These are phyloP conservation scores for Athripsodes cinereus DNA, from an alignment of 2,888 invertebrate species.

Conservation along the genomic window DNA sequence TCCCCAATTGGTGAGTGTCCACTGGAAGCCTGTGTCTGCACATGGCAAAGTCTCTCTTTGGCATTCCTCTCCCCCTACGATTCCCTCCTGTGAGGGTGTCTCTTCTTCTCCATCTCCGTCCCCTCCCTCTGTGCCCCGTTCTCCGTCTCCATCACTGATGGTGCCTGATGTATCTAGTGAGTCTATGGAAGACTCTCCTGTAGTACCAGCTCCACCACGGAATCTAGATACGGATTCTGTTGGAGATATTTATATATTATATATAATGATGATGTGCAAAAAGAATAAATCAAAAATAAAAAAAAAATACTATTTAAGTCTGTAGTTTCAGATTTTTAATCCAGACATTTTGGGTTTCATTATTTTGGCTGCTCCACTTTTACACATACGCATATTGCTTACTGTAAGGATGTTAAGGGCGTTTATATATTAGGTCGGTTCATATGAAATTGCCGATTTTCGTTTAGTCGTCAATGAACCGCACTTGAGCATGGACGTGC, in stretches of 20 bases:
- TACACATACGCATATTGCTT: too few relatives aligned
- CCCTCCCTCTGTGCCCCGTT: conserved; percentile 33
- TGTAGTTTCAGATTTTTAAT: too few relatives aligned
- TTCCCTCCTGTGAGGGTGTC: conserved; percentile 28
- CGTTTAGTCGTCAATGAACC: too few relatives aligned
- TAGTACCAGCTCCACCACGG: conserved; percentile 44
- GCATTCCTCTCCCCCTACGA: conserved; percentile 31
- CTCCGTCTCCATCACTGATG: conserved; percentile 38
- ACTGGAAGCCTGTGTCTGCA: conserved; percentile 46
- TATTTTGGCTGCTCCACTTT: too few relatives aligned
- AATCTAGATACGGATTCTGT: conserved; percentile 45
- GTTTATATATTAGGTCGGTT: too few relatives aligned
- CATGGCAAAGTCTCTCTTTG: conserved; percentile 30
- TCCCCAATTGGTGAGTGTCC: conserved; percentile 56
- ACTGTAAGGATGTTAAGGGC: too few relatives aligned
- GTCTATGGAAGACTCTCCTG: conserved; percentile 30
- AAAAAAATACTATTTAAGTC: too few relatives aligned
- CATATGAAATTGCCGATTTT: too few relatives aligned
- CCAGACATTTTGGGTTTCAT: too few relatives aligned
- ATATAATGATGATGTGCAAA: too few relatives aligned
- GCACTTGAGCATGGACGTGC: too few relatives aligned
- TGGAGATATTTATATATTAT: neutral
- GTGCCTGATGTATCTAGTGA: conserved; percentile 30
- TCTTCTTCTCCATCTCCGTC: conserved; percentile 31
- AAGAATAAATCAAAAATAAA: too few relatives aligned